These are phyloP conservation scores for Conus canariensis DNA, from an alignment of 2,888 invertebrate genomes.

Conservation along the genomic window DNA sequence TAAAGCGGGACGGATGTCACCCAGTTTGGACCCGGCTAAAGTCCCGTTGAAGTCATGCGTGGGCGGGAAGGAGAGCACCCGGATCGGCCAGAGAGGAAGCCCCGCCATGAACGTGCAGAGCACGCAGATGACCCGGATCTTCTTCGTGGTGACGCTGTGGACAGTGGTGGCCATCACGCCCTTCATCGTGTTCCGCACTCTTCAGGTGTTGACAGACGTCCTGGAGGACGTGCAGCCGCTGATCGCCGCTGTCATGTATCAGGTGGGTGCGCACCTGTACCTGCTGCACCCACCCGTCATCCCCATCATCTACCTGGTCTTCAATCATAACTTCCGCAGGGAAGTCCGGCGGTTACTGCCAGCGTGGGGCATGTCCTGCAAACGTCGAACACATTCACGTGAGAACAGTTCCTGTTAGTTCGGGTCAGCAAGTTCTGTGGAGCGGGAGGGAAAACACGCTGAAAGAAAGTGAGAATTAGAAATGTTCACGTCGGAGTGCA, in stretches of 20 bases:
- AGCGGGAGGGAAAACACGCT: not conserved
- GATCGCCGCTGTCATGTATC: conserved; percentile 61
- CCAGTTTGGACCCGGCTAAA: conserved; percentile 44
- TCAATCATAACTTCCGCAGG: conserved; percentile 60
- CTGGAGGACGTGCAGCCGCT: conserved; percentile 54
- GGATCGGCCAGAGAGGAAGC: conserved; percentile 25
- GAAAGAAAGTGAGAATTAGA: not conserved
- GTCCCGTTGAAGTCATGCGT: conserved; percentile 45
- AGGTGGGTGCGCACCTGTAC: conserved; percentile 68
- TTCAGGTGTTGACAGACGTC: conserved; percentile 60
- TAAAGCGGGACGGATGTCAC: not conserved
- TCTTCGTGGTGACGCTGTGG: conserved; percentile 64
- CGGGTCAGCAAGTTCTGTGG: not conserved
- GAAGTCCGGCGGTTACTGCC: conserved; percentile 52
- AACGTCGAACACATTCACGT: not conserved
- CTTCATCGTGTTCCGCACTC: conserved; percentile 62
- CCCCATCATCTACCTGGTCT: conserved; percentile 66
- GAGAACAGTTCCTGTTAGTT: not conserved
- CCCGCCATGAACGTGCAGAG: conserved; percentile 51
- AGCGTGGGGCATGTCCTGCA: conserved; percentile 38
- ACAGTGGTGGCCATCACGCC: conserved; percentile 66
- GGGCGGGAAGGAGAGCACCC: conserved; percentile 25
- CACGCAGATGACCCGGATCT: conserved; percentile 64
- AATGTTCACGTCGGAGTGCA: too few relatives aligned
- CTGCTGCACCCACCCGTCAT: conserved; percentile 67